Evolutionary conservation across 2,113 vertebrate genomes (phyloP).

Genomic region (Motacilla tschutschensis): DNA sequence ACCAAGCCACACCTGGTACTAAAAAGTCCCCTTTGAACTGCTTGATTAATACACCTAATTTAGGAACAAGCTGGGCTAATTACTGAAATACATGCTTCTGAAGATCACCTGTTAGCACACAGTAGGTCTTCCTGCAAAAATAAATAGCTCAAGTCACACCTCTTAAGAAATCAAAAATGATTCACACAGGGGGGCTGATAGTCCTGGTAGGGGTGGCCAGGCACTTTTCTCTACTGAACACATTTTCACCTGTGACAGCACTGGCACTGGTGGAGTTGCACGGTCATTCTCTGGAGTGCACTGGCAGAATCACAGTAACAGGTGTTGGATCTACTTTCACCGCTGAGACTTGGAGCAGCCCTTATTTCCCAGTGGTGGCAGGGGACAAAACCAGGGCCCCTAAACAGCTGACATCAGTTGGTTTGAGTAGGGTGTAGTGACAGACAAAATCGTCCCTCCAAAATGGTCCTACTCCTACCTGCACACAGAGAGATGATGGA

Average conservation of each 20-base stretch:
- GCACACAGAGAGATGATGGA: neutral
- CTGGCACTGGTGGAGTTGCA: neutral
- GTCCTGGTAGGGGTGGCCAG: neutral
- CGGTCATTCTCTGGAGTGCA: fast-evolving
- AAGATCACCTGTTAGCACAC: neutral
- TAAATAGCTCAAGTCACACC: neutral
- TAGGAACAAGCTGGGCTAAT: neutral
- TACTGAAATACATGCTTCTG: neutral
- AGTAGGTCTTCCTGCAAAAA: neutral
- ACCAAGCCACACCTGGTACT: neutral
- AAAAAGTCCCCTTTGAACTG: neutral
- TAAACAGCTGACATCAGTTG: neutral
- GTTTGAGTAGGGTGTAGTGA: neutral
- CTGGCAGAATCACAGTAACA: neutral
- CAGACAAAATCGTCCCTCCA: neutral
- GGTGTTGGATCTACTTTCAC: neutral
- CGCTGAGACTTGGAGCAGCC: neutral
- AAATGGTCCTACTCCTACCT: neutral
- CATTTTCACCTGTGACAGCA: fast-evolving
- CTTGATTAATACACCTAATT: neutral
- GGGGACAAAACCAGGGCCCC: neutral
- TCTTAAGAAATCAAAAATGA: neutral
- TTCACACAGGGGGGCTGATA: neutral
- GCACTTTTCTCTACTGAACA: neutral
- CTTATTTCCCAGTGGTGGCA: neutral